Conservation (phyloP, 2,797 vertebrate genomes). For the Paguma larvata region DNA sequence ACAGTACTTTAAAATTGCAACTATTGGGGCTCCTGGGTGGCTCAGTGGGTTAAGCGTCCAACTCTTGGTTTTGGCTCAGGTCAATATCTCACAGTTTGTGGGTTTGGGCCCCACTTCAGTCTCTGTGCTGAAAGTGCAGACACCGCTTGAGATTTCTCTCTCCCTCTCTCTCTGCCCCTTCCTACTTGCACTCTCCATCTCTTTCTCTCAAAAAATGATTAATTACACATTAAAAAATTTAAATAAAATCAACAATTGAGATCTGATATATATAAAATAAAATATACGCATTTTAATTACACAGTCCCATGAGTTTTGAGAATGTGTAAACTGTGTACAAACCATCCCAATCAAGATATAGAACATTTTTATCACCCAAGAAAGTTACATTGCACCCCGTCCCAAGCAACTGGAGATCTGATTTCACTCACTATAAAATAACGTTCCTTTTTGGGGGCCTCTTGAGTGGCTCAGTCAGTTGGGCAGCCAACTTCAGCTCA, state of each 20-base stretch:
- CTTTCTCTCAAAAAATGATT: no score
- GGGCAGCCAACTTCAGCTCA: no score
- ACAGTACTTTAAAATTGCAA: neutral
- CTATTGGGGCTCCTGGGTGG: neutral
- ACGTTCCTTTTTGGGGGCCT: neutral
- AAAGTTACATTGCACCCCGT: neutral
- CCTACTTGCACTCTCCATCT: no score
- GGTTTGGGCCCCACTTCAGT: no score
- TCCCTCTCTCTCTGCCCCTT: no score
- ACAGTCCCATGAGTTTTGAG: neutral
- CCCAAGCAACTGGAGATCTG: neutral
- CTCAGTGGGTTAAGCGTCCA: no score
- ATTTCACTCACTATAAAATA: neutral
- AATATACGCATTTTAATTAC: neutral
- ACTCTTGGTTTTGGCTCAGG: no score
- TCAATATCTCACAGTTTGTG: no score
- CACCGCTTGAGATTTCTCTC: no score
- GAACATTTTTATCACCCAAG: neutral
- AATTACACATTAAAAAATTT: no score
- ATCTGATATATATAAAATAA: neutral
- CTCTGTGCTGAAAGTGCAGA: no score
- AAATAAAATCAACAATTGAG: neutral
- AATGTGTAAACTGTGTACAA: neutral
- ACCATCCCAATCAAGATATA: neutral
- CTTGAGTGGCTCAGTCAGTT: no score